Conservation (phyloP, 2,888 invertebrate species). For the Nasonia oneida region DNA sequence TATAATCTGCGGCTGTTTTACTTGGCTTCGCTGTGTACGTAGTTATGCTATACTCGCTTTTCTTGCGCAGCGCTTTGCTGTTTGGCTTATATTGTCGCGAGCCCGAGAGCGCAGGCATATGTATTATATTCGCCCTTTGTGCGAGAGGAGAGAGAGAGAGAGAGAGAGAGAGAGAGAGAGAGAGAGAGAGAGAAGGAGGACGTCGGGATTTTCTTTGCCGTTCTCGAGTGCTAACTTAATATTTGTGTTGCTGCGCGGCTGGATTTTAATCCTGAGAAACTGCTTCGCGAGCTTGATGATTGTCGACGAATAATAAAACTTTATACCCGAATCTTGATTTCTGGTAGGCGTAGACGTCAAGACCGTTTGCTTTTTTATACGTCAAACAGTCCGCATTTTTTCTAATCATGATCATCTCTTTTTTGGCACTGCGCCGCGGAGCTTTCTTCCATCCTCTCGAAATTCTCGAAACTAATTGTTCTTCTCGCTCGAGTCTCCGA, state of each 20-base stretch:
- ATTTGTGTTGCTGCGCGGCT: no score
- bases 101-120: not conserved
- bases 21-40: not conserved
- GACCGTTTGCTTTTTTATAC: not conserved
- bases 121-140: not conserved
- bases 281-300: no score
- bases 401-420: not conserved
- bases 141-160: not conserved
- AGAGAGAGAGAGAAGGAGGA: not conserved
- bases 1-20: conserved; percentile 16
- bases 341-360: no score
- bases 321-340: no score
- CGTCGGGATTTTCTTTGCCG: no score
- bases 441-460: not conserved
- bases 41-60: not conserved
- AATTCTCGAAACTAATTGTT: not conserved
- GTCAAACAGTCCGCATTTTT: not conserved
- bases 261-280: no score
- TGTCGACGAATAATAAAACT: no score
- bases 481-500: not conserved
- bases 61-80: not conserved
- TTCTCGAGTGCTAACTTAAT: no score
- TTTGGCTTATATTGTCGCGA: not conserved
- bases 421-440: not conserved
- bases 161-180: not conserved